Evolutionary conservation across 2,888 invertebrate species (phyloP), one percentile per base, ranked within the genome.

Genomic region (Morpho deidamia): DNA sequence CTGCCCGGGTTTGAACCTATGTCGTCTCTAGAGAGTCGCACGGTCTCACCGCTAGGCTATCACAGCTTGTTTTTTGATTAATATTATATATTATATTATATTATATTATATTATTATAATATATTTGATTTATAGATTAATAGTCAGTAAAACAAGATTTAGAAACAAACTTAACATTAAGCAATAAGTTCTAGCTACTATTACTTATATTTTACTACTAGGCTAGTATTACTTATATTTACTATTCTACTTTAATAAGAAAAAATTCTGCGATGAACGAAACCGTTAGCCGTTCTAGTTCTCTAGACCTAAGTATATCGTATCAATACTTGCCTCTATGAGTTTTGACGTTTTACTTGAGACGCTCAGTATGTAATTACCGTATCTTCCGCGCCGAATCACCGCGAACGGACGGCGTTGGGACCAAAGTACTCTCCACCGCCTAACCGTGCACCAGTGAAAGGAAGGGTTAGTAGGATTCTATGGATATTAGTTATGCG

Each of bases 371-470:
- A 66, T 79, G 78, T 23, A 23, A 23, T 86, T 88, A 88, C 86
- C 87, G 86, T 51, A 72, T 65, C 68, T 82, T 85, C 71, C 80
- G 75, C 52, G 75, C 80, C 2, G 83, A 78, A 61, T 86, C 86
- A 2, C 83, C 85, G 56, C 86, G 83, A 7, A 72, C 76, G 38
- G 80, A 78, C 5, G 84, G 82, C 58, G 83, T 81, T 32, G 85
- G 84, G 59, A 76, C 67, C 48, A 77, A 69, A 39, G 77, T 73
- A 32, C 76, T 62, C 51, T 86, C 85, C 63, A 78, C 72, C 59
- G 74, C 78, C 86, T 86, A 74, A 65, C 44, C 57, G 51, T 58
- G 54, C 58, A n/a, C 43, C 51, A 32, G 65, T 64, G 50, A 69
- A 61, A 69, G 67, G 47, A 72, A 69, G 69, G 65, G 65, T 64